Base-by-base conservation (phyloP, 2,797 vertebrate genomes). In the Lutjanus argentimaculatus region DNA sequence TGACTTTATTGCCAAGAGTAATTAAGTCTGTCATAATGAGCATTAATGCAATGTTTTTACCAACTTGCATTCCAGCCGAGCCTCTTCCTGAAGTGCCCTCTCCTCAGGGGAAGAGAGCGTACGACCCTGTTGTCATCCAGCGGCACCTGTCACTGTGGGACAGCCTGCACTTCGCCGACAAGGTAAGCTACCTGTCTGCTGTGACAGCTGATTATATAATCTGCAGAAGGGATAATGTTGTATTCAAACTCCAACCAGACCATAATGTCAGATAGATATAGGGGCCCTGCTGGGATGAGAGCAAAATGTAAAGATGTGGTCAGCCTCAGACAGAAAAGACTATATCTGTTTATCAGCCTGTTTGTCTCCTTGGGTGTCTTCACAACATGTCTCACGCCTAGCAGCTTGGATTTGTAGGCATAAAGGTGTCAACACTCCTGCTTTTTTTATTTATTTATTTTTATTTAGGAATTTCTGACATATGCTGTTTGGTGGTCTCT, bases 131-230 rank as follows among this genome's bases (percentile, higher is more conserved):
- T 59, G 57, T 83, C 63, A 72, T 94, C 61, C 84, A 91, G 83
- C 89, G 90, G 72, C 87, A 95, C 86, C 82, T 96, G 80, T 93
- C 93, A 36, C 80, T 96, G 67, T 96, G 95, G 95, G 94, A 95
- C 67, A 85, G 84, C 82, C 86, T 96, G 80, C 88, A 86, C 9
- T 90, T 93, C 74, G 76, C 82, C 22, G 91, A 93, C 49, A 91
- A 91, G 84, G 95, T 95, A 65, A 58, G 40, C 64, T 63, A 22
- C 53, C 21, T 46, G 72, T 65, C 48, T 51, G 17, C 4, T 65
- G 12, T 49, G 48, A 86, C 64, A 77, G 67, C 10, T 83, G 12
- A 53, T 66, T 40, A 49, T 19, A 57, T 19, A 59, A 65, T 75
- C 22, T 43, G 45, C 16, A 55, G 53, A 65, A 67, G 11, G n/a